These are phyloP conservation scores for Euura lappo DNA, from an alignment of 1,140 invertebrate genomes.

Conservation along the genomic window DNA sequence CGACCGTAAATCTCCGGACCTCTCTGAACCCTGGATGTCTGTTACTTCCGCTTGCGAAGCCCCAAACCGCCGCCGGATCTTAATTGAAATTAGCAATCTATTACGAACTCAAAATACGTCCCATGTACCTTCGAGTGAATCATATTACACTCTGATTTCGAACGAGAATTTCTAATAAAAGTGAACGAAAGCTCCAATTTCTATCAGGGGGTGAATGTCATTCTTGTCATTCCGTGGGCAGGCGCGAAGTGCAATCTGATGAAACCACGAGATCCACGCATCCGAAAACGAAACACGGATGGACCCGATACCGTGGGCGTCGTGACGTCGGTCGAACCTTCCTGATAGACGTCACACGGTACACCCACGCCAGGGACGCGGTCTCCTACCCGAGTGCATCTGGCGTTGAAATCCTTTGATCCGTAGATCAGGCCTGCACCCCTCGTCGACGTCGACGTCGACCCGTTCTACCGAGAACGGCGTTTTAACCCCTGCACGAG, in stretches of 20 bases:
- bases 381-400: neutral
- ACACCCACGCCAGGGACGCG: neutral
- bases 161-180: too few relatives aligned
- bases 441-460: too few relatives aligned
- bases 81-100: neutral
- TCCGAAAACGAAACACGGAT: neutral
- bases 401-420: neutral
- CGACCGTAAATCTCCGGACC: neutral
- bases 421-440: neutral
- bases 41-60: neutral
- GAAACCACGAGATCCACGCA: neutral
- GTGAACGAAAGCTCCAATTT: too few relatives aligned
- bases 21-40: neutral
- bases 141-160: too few relatives aligned
- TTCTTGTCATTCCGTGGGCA: too few relatives aligned
- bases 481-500: too few relatives aligned
- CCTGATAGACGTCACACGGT: neutral
- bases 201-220: too few relatives aligned
- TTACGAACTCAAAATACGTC: neutral
- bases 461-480: too few relatives aligned
- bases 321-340: neutral
- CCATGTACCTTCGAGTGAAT: too few relatives aligned
- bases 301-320: neutral
- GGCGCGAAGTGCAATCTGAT: neutral
- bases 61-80: neutral